A percentile compares a stretch with the other conserved stretches of the same genome.
phyloP scores from a whole-genome alignment of 1,140 invertebrate species.

The Zaprionus taronus region DNA sequence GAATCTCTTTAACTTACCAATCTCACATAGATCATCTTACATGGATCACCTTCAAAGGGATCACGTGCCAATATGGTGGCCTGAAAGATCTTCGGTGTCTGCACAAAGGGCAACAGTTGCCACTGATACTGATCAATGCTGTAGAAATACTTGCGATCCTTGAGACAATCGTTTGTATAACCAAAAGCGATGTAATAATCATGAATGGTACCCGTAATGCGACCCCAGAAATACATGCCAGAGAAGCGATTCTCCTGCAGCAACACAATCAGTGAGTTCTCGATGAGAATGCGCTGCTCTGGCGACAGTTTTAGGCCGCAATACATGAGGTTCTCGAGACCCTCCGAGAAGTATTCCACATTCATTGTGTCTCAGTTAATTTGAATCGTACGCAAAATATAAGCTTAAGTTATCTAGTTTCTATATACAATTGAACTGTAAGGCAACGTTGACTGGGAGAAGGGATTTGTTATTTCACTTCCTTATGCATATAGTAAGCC shows the following conservation, averaged over 20 bases:
- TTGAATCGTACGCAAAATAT: constrained; percentile 38
- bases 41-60: constrained; percentile 87
- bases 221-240: constrained; percentile 90
- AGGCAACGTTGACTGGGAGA: neutral
- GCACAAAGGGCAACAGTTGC: constrained; percentile 87
- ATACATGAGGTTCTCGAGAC: constrained; percentile 79
- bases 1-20: constrained; percentile 53
- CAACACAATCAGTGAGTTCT: constrained; percentile 89
- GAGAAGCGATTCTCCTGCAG: constrained; percentile 91
- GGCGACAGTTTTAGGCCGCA: constrained; percentile 87
- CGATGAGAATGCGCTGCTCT: constrained; percentile 88
- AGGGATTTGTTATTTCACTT: neutral
- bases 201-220: constrained; percentile 87
- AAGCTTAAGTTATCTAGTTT: neutral
- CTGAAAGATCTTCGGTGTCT: constrained; percentile 86
- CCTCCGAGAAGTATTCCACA: constrained; percentile 76
- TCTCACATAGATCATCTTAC: constrained; percentile 85
- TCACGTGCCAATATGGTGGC: constrained; percentile 86
- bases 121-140: constrained; percentile 89
- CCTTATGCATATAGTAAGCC: neutral
- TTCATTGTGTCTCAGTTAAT: constrained; percentile 62
- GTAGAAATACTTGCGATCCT: constrained; percentile 89
- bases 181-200: constrained; percentile 92
- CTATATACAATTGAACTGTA: constrained; percentile 7
- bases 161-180: constrained; percentile 88